A percentile compares a stretch with the other conserved stretches of the same genome.
These are phyloP conservation scores for Drosophila hamatofila DNA, from an alignment of 2,888 invertebrate species.

Conservation along the genomic window DNA sequence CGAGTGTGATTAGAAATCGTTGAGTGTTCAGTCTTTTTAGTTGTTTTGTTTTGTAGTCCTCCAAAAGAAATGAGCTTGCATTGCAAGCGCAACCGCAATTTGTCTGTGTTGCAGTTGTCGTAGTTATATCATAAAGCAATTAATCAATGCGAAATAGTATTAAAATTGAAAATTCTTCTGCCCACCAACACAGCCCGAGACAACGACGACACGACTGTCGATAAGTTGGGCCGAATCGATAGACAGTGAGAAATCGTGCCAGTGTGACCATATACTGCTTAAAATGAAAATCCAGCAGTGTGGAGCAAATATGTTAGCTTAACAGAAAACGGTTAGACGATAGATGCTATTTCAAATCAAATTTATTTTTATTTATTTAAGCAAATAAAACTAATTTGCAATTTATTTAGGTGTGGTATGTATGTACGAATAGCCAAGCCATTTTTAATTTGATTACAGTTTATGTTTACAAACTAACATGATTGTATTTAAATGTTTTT, in stretches of 20 bases:
- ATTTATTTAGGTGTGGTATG: slow-evolving; percentile 33
- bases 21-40: slow-evolving; percentile 70
- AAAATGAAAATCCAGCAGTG: background rate
- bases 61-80: slow-evolving; percentile 49
- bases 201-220: slow-evolving; percentile 74
- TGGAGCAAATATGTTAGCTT: slow-evolving; percentile 7
- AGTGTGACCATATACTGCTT: slow-evolving; percentile 25
- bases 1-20: slow-evolving; percentile 66
- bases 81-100: slow-evolving; percentile 54
- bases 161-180: slow-evolving; percentile 65
- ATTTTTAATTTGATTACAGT: slow-evolving; percentile 76
- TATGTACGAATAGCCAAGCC: slow-evolving; percentile 80
- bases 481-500: slow-evolving; percentile 77
- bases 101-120: slow-evolving; percentile 42
- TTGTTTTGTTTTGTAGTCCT: slow-evolving; percentile 55
- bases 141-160: slow-evolving; percentile 64
- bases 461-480: slow-evolving; percentile 71
- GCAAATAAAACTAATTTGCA: slow-evolving; percentile 17
- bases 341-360: background rate
- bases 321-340: slow-evolving; percentile 21
- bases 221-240: slow-evolving; percentile 13
- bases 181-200: slow-evolving; percentile 72
- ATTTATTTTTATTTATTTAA: background rate
- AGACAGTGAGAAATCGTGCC: background rate
- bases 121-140: slow-evolving; percentile 69